Evolutionary conservation across 2,113 vertebrate genomes (phyloP).

Genomic region (Mohoua ochrocephala): DNA sequence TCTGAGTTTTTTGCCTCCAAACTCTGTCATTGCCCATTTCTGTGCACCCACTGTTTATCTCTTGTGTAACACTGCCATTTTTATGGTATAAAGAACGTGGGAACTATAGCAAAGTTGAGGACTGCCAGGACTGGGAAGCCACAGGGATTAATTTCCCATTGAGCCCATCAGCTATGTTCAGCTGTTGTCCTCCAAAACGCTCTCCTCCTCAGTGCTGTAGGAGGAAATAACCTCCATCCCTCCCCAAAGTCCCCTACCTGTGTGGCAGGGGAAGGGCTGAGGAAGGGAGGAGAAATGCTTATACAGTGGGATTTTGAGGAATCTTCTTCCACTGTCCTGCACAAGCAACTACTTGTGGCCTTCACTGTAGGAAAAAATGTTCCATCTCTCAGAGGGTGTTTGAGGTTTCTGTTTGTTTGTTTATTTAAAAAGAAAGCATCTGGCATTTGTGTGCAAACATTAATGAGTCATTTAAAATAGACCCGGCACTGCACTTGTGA

Average conservation of each 20-base stretch:
- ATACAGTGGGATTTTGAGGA: neutral
- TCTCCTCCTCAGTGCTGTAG: neutral
- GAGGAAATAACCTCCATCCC: neutral
- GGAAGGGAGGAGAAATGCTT: neutral
- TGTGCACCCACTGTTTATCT: neutral
- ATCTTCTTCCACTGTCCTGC: neutral
- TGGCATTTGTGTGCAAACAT: constrained; percentile 2
- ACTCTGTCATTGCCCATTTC: neutral
- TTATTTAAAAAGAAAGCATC: constrained; percentile 4
- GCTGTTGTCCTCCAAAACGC: neutral
- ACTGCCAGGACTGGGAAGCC: neutral
- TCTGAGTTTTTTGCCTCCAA: neutral
- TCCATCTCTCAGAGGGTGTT: neutral
- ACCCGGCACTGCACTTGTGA: neutral
- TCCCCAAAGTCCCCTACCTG: neutral
- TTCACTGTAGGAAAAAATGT: neutral
- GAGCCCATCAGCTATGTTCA: neutral
- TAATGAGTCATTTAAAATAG: neutral
- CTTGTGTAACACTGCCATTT: neutral
- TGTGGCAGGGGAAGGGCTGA: neutral
- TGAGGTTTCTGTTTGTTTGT: constrained; percentile 26
- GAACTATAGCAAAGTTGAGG: neutral
- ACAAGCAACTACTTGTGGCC: neutral
- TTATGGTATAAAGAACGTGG: neutral
- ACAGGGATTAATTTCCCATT: neutral